Evolutionary conservation across 2,888 invertebrate genomes (phyloP), one percentile per base, ranked within the genome.

Genomic region (Octodonta nipae): DNA sequence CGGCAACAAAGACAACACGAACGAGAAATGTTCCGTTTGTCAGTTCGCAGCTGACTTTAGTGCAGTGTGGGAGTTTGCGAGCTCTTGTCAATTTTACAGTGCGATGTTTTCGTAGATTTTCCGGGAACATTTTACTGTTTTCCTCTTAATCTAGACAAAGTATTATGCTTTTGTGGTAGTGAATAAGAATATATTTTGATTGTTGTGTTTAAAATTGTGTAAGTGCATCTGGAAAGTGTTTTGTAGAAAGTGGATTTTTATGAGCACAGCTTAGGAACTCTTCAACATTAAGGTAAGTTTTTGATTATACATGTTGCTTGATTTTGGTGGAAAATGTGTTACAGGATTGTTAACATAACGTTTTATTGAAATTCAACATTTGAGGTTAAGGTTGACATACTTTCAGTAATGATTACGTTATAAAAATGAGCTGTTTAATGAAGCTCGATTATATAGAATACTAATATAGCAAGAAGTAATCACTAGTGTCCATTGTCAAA

Each of bases 241-340:
- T 50, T 47, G 44, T 58, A 60, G 58, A 59, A 60, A 59, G 59
- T 59, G 57, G 57, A 52, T 57, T 59, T n/a, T 54, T 53, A 50
- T 49, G 43, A 40, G 35, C 35, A 53, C 50, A 50, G 48, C 56
- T 56, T 54, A 50, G 54, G 56, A 55, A 55, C 50, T 45, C 47
- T 45, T 49, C 11, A 22, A 11, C 22, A 22, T 22, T 22, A n/a
- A 10, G 22, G 22, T 22, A 22, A 22, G 22, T 22, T 22, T 22
- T 22, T 20, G n/a, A n/a, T n/a, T n/a, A n/a, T n/a, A n/a, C n/a
- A n/a, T n/a, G n/a, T n/a, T n/a, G n/a, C n/a, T n/a, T n/a, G n/a
- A n/a, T n/a, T n/a, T n/a, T n/a, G n/a, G n/a, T n/a, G n/a, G n/a
- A n/a, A n/a, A n/a, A n/a, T n/a, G n/a, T n/a, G n/a, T n/a, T n/a